A percentile compares a stretch with the other conserved stretches of the same genome.
These are phyloP conservation scores for Conus betulinus DNA, from an alignment of 1,140 invertebrate species.

Conservation along the genomic window DNA sequence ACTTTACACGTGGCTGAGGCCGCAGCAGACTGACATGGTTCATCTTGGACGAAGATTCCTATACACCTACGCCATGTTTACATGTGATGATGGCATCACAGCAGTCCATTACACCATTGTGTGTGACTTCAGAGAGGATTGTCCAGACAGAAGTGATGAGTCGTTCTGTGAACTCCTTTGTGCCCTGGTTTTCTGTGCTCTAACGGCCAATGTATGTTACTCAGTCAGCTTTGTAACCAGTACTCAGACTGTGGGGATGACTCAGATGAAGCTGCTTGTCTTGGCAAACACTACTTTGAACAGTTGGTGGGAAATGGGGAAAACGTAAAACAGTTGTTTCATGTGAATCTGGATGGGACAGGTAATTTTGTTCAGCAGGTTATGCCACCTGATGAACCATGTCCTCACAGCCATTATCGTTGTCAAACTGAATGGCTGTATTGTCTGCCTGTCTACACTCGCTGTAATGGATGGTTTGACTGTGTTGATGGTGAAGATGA, in stretches of 20 bases:
- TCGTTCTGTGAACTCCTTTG: background rate
- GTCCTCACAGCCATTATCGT: constrained; percentile 1
- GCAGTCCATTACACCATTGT: constrained; percentile 2
- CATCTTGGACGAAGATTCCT: too few species aligned
- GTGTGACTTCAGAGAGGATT: constrained; percentile 13
- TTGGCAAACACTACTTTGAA: background rate
- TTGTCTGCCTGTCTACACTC: constrained; percentile 8
- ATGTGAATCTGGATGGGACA: background rate
- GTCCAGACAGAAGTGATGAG: background rate
- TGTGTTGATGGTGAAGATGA: background rate
- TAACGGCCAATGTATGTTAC: constrained; percentile 12
- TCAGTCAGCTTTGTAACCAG: too few species aligned
- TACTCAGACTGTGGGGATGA: too few species aligned
- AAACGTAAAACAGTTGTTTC: too few species aligned
- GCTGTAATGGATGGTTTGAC: constrained; percentile 10
- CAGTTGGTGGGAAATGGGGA: too few species aligned
- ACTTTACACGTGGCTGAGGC: too few species aligned
- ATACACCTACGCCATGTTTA: background rate
- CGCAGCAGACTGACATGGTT: too few species aligned
- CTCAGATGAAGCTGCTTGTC: too few species aligned
- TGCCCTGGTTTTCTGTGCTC: constrained; percentile 2
- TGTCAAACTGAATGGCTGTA: background rate
- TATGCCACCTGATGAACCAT: background rate
- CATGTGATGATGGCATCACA: constrained; percentile 1
- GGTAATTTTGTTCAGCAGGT: background rate